Base-by-base conservation (phyloP, 2,113 vertebrate species). In the Thalassoma bifasciatum region DNA sequence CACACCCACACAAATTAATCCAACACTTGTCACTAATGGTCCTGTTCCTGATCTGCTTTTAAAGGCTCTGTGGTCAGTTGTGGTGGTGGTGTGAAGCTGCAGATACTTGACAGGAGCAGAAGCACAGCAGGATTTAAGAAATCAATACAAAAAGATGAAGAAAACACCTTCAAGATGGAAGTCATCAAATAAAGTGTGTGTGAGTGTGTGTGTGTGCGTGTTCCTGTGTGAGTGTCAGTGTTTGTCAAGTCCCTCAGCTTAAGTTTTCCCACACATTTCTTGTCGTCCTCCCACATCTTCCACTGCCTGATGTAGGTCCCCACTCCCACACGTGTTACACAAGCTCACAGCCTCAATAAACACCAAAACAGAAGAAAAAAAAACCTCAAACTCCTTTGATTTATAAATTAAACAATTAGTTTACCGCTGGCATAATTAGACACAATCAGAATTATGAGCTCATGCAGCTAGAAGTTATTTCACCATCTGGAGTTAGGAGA, bases 271-370 rank as follows among this genome's bases (percentile, higher is more conserved):
- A 75, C 72, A 61, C 59, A 52, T 49, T 40, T 59, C 42, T 54
- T 50, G 30, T 75, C 51, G 26, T 63, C 63, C 72, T 75, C 56
- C 70, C 56, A 73, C 77, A 59, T 23, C 22, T 50, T 30, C 34
- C 66, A 59, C 30, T 52, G 30, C 40, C 72, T 65, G 62, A 46
- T 74, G 58, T 59, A 44, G 23, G 58, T 69, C 53, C 77, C 53
- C 59, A 60, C 57, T 65, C 66, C 65, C 79, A 81, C 75, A 79
- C 59, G 30, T 22, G 23, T 74, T 83, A 77, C 21, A 73, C 68
- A 77, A 77, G 57, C 63, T 51, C 36, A 42, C 23, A 34, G 23
- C 30, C 34, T 16, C 38, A 23, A 56, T 5, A 22, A 70, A 47
- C 17, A 66, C 37, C 19, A 19, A 49, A 11, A 50, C 19, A 21